Percentiles rank a stretch among this genome's conserved stretches.
phyloP scores from a whole-genome alignment of 2,113 vertebrate genomes.

The Rhinichthys klamathensis region DNA sequence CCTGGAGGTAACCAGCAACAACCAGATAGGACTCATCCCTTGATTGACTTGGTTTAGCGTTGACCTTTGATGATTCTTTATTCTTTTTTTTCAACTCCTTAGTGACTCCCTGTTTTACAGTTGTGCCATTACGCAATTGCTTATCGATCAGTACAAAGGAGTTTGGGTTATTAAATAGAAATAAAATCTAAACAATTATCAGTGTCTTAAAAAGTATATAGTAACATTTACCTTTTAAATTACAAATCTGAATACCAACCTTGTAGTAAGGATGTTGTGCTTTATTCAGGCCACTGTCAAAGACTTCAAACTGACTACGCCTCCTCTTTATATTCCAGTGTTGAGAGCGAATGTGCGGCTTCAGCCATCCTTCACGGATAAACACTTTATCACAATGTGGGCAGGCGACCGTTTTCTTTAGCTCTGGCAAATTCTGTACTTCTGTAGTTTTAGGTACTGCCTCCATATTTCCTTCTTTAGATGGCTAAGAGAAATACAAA shows the following conservation, averaged over 20 bases:
- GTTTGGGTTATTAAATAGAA: not conserved
- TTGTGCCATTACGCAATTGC: not conserved
- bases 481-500: slow-evolving; percentile 31
- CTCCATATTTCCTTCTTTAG: not conserved
- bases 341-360: slow-evolving; percentile 15
- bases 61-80: not conserved
- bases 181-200: not conserved
- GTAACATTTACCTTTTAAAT: not conserved
- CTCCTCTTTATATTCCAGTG: not conserved
- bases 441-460: slow-evolving; percentile 6
- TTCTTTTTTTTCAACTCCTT: not conserved
- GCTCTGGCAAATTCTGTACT: not conserved
- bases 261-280: not conserved
- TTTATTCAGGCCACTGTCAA: not conserved
- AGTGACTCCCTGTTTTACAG: not conserved
- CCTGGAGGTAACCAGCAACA: not conserved
- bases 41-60: not conserved
- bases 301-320: not conserved
- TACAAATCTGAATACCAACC: slow-evolving; percentile 4
- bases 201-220: not conserved
- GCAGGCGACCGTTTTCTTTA: slow-evolving; percentile 31
- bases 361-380: slow-evolving; percentile 41
- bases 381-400: slow-evolving; percentile 50
- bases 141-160: slow-evolving; percentile 6
- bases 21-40: not conserved